Evolutionary conservation across 1,140 invertebrate species (phyloP), one percentile per base, ranked within the genome.

Genomic region (Capitella teleta): DNA sequence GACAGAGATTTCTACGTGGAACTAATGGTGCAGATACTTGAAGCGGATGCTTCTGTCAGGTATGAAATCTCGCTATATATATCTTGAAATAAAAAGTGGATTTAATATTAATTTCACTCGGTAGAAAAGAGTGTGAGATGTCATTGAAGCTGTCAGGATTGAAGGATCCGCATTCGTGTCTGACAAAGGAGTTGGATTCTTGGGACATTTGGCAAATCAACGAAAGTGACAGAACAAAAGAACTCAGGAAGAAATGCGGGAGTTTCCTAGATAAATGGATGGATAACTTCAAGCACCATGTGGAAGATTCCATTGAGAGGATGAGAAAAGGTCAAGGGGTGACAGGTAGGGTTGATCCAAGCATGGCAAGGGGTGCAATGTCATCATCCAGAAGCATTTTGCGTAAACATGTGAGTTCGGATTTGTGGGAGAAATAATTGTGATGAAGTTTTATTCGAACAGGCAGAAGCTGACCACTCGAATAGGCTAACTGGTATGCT

Each of bases 121-220:
- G 38, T 40, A 16, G 38, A 16, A 21, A 40, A 24, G 38, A n/a
- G 32, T 34, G 32, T 34, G 32, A 34, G 32, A 34, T 34, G n/a
- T n/a, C n/a, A 6, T 40, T 70, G 24, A 47, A 28, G 1, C 34
- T 44, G 10, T 49, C 55, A 28, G 66, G 64, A 23, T 44, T 67
- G n/a, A 52, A 58, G 18, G 68, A 70, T 51, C 63, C 61, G 8
- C 61, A 68, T 32, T 54, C 59, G 30, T 61, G 61, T 47, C 57
- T 70, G 28, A 49, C 58, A 14, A 63, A 64, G 37, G 68, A 70
- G 54, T 52, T 70, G 16, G 68, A 70, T 47, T 64, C 62, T 6
- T 70, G 66, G 68, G 64, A 70, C 53, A 64, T 63, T 24, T 70
- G 68, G 68, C 64, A 59, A 51, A 49, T 70, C 6, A 63, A 68